These are phyloP conservation scores for Glaucidium brasilianum DNA, from an alignment of 2,113 vertebrate species.

Conservation along the genomic window DNA sequence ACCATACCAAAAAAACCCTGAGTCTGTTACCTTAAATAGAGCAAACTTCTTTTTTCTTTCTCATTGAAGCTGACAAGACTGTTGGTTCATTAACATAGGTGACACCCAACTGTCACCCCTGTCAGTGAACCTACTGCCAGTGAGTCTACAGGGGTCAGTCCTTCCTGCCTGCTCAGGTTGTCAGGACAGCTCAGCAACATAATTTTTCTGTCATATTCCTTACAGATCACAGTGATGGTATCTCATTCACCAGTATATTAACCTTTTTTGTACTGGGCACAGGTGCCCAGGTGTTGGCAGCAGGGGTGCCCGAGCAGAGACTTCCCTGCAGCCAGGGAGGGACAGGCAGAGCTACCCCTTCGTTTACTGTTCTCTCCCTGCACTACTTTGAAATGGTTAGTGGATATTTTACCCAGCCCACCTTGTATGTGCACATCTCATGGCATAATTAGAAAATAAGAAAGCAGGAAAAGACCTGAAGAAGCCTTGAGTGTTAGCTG, in stretches of 20 bases:
- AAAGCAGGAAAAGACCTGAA: not conserved
- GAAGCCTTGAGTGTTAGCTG: not conserved
- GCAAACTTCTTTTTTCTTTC: not conserved
- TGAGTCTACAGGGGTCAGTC: too few species aligned
- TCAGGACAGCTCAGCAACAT: not conserved
- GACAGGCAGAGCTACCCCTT: not conserved
- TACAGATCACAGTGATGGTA: not conserved
- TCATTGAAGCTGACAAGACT: not conserved
- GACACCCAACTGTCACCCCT: not conserved
- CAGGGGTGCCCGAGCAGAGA: accelerated
- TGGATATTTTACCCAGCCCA: not conserved
- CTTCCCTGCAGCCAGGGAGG: accelerated
- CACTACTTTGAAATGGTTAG: not conserved
- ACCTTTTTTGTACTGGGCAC: not conserved
- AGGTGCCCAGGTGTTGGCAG: not conserved
- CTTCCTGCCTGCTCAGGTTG: not conserved
- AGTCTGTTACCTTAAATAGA: not conserved
- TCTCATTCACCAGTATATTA: not conserved
- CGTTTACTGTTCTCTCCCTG: not conserved
- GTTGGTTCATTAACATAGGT: not conserved
- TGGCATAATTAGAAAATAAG: not conserved
- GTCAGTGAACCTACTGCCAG: not conserved
- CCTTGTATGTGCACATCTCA: not conserved
- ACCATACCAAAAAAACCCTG: accelerated
- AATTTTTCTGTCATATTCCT: not conserved